Evolutionary conservation across 2,113 vertebrate species (phyloP).

Genomic region (Peromyscus maniculatus): DNA sequence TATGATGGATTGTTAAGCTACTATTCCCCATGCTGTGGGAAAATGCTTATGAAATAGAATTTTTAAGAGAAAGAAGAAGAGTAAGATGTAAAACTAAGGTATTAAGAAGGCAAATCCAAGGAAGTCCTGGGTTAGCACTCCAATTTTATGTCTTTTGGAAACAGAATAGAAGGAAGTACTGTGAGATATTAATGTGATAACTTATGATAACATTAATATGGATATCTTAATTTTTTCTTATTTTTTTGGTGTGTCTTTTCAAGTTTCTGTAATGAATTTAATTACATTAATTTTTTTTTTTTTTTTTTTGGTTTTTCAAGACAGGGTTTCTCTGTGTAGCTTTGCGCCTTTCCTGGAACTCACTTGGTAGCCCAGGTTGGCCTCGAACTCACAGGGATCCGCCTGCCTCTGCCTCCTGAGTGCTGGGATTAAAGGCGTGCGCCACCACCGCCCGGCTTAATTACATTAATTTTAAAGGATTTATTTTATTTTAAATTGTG

Average conservation of each 20-base stretch:
- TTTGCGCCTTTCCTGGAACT: too few species aligned
- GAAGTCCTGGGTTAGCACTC: background rate
- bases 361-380: too few species aligned
- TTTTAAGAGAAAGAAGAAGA: background rate
- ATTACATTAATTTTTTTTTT: background rate
- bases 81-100: background rate
- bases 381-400: too few species aligned
- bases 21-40: background rate
- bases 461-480: background rate
- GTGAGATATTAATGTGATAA: background rate
- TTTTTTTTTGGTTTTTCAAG: too few species aligned
- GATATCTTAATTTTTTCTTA: background rate
- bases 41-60: background rate
- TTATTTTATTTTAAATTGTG: background rate
- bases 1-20: background rate
- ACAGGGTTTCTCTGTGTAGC: too few species aligned
- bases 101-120: background rate
- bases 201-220: background rate
- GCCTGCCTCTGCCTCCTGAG: too few species aligned
- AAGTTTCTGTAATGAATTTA: background rate
- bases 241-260: background rate
- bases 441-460: too few species aligned
- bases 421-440: too few species aligned
- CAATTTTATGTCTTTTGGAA: background rate
- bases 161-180: background rate